These are phyloP conservation scores for Smutsia temminckii DNA, from an alignment of 2,797 vertebrate genomes.

Conservation along the genomic window DNA sequence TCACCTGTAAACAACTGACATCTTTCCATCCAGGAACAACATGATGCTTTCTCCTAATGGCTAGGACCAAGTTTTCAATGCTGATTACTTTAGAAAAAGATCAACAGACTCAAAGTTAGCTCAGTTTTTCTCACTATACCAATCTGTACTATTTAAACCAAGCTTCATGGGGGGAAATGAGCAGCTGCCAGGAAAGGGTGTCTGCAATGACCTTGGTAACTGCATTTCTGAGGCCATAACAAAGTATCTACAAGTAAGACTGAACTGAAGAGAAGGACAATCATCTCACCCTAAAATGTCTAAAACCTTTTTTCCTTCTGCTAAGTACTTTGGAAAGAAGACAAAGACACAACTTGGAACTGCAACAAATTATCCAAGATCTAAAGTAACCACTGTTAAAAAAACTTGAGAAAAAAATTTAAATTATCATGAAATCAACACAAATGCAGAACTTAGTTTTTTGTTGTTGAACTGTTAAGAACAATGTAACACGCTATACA, in stretches of 20 bases:
- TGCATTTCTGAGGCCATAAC: not conserved
- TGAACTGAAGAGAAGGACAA: not conserved
- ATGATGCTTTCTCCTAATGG: not conserved
- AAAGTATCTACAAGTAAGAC: constrained; percentile 14
- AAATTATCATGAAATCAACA: constrained; percentile 18
- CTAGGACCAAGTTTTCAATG: constrained; percentile 27
- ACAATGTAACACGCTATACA: not conserved
- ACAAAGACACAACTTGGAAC: not conserved
- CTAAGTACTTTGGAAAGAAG: not conserved
- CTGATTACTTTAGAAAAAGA: constrained; percentile 17
- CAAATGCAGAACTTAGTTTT: not conserved
- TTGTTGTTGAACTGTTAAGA: not conserved
- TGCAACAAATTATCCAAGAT: not conserved
- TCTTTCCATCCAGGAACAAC: constrained; percentile 22
- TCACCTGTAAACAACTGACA: not conserved
- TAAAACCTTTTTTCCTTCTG: not conserved
- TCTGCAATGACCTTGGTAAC: not conserved
- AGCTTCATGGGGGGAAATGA: not conserved
- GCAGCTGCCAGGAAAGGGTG: not conserved
- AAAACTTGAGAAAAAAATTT: not conserved
- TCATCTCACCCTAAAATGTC: not conserved
- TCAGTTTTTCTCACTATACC: not conserved
- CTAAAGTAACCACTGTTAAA: constrained; percentile 2
- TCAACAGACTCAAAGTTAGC: not conserved
- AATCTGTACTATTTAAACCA: not conserved